Evolutionary conservation across 2,113 vertebrate species (phyloP).

Genomic region (Rhea americana): DNA sequence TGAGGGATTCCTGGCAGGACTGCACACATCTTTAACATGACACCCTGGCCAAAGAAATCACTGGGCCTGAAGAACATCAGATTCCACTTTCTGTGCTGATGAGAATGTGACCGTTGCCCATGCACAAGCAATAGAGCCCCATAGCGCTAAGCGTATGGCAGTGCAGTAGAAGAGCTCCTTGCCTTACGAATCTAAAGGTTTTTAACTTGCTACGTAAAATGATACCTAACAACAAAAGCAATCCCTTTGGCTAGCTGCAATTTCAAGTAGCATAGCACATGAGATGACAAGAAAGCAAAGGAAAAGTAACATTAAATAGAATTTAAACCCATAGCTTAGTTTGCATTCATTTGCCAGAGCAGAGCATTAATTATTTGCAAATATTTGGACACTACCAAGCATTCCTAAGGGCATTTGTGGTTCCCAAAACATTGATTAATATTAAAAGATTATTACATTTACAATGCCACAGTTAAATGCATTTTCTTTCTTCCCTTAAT

Average conservation of each 20-base stretch:
- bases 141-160: background rate
- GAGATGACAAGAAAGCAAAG: background rate
- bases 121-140: background rate
- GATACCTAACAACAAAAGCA: background rate
- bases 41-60: background rate
- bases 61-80: background rate
- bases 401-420: background rate
- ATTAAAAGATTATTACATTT: background rate
- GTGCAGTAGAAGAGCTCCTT: accelerated
- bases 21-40: no score
- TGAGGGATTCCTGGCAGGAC: no score
- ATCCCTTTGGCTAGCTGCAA: background rate
- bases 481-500: background rate
- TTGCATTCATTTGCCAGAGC: background rate
- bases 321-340: background rate
- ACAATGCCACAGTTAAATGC: background rate
- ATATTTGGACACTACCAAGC: background rate
- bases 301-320: background rate
- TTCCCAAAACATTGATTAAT: background rate
- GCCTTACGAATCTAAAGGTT: background rate
- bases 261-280: background rate
- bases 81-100: background rate
- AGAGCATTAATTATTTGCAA: background rate
- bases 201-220: background rate
- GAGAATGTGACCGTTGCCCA: background rate